A percentile compares a stretch with the other conserved stretches of the same genome.
These are phyloP conservation scores for Unio pictorum DNA, from an alignment of 2,888 invertebrate species.

Conservation along the genomic window DNA sequence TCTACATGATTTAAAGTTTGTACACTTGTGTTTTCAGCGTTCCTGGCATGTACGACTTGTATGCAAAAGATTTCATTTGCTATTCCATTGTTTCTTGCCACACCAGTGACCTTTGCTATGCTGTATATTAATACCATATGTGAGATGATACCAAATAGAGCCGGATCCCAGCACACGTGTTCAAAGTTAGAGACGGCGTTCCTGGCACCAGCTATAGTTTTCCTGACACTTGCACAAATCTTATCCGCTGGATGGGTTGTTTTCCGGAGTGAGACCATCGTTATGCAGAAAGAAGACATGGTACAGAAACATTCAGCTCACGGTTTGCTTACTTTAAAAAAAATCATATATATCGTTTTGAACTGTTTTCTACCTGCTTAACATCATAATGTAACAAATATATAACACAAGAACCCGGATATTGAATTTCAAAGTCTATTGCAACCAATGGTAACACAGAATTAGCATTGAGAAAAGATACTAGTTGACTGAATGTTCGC, in stretches of 20 bases:
- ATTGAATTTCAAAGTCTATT: too few species aligned
- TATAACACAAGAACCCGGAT: too few species aligned
- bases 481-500: too few species aligned
- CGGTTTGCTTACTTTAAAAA: too few species aligned
- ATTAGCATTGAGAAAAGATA: too few species aligned
- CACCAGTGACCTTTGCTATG: conserved; percentile 44
- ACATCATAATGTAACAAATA: too few species aligned
- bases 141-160: conserved; percentile 1
- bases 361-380: too few species aligned
- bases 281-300: conserved; percentile 54
- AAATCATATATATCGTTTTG: too few species aligned
- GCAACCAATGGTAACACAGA: too few species aligned
- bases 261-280: conserved; percentile 39
- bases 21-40: conserved; percentile 8
- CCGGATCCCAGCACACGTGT: background rate
- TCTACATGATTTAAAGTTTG: too few species aligned
- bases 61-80: conserved; percentile 57
- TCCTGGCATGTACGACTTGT: conserved; percentile 54
- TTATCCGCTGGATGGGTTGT: conserved; percentile 42
- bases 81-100: conserved; percentile 48
- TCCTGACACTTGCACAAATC: conserved; percentile 42
- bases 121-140: conserved; percentile 20
- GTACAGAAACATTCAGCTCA: conserved; percentile 21
- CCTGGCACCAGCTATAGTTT: conserved; percentile 14
- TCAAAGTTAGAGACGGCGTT: background rate